These are phyloP conservation scores for Microtus richardsoni DNA, from an alignment of 2,113 vertebrate species.

Conservation along the genomic window DNA sequence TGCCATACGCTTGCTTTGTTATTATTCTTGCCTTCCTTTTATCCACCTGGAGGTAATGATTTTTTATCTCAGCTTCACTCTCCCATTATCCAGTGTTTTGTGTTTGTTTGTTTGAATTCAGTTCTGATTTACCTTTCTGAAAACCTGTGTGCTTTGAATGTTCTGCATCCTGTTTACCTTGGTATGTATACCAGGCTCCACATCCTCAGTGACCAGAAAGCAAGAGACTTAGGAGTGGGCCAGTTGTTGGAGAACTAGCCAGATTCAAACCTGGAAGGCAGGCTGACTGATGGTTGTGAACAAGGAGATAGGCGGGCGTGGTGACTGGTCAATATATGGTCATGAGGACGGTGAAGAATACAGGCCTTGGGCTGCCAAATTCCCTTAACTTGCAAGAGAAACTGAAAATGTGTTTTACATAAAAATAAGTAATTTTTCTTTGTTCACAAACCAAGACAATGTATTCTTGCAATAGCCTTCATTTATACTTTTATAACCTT, in stretches of 20 bases:
- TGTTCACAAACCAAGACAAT: not conserved
- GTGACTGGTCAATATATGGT: not conserved
- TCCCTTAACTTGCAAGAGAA: conserved; percentile 3
- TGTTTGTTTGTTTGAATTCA: not conserved
- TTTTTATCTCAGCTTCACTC: not conserved
- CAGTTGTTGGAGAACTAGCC: not conserved
- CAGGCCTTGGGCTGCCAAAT: not conserved
- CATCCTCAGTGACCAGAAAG: not conserved
- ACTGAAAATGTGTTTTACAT: not conserved
- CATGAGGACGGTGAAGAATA: not conserved
- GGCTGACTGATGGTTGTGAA: not conserved
- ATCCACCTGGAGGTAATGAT: not conserved
- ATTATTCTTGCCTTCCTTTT: not conserved
- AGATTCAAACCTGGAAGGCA: not conserved
- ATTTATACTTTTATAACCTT: not conserved
- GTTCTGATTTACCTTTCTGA: not conserved
- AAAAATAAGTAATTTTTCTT: not conserved
- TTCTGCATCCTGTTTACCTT: conserved; percentile 24
- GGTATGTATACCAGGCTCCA: not conserved
- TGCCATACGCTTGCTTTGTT: conserved; percentile 11
- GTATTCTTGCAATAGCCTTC: not conserved
- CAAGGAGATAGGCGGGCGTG: not conserved
- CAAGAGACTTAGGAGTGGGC: not conserved
- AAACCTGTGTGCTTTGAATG: not conserved
- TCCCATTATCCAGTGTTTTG: not conserved